A percentile compares a stretch with the other conserved stretches of the same genome.
phyloP scores from a whole-genome alignment of 2,113 vertebrate species.

The Haemorhous mexicanus region DNA sequence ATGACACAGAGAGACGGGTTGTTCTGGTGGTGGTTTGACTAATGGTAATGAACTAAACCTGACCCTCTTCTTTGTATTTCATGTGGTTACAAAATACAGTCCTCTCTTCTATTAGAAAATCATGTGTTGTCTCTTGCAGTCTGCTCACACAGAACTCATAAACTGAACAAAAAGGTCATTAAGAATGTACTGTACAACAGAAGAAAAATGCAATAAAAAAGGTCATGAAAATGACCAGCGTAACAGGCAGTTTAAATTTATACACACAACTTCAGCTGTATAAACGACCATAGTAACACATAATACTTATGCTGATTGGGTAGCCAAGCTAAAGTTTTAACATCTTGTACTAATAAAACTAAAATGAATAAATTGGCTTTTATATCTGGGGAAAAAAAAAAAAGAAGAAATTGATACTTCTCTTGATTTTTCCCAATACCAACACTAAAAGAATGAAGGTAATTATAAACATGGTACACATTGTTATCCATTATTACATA shows the following conservation, averaged over 20 bases:
- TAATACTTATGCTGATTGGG: not conserved
- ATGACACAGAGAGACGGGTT: not conserved
- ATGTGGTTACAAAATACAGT: not conserved
- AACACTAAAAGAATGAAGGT: not conserved
- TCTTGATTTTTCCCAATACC: not conserved
- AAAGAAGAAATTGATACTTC: not conserved
- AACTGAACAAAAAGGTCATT: not conserved
- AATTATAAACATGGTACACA: not conserved
- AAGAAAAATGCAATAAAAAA: not conserved
- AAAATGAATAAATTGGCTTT: not conserved
- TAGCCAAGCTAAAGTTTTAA: not conserved
- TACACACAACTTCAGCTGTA: not conserved
- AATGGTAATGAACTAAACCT: not conserved
- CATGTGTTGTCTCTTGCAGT: not conserved
- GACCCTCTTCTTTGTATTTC: not conserved
- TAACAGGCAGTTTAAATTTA: not conserved
- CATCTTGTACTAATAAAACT: not conserved
- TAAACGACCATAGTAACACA: not conserved
- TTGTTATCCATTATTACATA: not conserved
- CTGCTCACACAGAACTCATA: not conserved
- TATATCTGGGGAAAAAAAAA: not conserved
- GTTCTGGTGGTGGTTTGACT: not conserved
- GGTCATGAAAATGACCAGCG: not conserved
- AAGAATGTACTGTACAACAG: not conserved
- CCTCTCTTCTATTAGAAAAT: not conserved